Evolutionary conservation across 2,113 vertebrate genomes (phyloP).

Genomic region (Ictalurus furcatus): DNA sequence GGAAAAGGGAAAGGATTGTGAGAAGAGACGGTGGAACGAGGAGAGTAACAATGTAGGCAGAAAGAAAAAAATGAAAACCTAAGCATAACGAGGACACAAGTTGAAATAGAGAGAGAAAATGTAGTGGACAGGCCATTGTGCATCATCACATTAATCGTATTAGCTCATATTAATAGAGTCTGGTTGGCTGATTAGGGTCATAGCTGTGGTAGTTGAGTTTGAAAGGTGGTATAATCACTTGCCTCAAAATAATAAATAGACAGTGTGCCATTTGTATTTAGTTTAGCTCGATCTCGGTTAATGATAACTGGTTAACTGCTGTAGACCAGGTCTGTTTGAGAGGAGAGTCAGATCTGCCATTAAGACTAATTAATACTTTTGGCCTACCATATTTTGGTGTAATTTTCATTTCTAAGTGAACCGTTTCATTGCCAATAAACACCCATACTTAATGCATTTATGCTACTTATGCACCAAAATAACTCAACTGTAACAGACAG

Average conservation of each 20-base stretch:
- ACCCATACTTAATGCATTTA: too few relatives aligned
- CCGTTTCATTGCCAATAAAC: too few relatives aligned
- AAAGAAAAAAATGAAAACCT: not conserved
- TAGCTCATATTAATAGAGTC: conserved; percentile 22
- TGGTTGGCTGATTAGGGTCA: conserved; percentile 5
- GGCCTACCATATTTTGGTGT: too few relatives aligned
- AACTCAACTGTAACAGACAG: too few relatives aligned
- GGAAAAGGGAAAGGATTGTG: not conserved
- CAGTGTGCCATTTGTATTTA: not conserved
- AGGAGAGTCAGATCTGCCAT: not conserved
- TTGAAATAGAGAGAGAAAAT: not conserved
- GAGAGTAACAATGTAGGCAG: not conserved
- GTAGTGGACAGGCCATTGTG: not conserved
- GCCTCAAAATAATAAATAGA: not conserved
- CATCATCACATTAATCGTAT: conserved; percentile 11
- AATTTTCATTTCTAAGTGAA: too few relatives aligned
- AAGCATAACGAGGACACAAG: not conserved
- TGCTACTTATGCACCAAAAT: too few relatives aligned
- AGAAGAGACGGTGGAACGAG: not conserved
- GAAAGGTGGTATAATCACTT: not conserved
- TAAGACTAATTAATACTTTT: not conserved
- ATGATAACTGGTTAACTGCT: not conserved
- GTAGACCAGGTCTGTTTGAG: not conserved
- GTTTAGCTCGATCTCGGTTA: not conserved
- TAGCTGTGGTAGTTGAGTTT: not conserved